Evolutionary conservation across 2,888 invertebrate genomes (phyloP).

Genomic region (Amphipyra berbera): DNA sequence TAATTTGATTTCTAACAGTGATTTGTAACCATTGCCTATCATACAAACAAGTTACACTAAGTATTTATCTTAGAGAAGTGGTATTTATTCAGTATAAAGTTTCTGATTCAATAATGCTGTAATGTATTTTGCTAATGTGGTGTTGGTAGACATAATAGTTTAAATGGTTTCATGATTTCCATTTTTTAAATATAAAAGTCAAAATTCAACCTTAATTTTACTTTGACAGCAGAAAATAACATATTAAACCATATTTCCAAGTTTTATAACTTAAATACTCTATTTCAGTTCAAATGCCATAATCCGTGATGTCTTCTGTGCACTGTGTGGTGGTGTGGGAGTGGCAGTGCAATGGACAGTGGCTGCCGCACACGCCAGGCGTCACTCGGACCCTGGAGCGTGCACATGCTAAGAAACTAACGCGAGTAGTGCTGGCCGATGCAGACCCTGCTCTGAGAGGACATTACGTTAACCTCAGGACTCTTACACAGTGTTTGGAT

Average conservation of each 20-base stretch:
- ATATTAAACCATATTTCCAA: too few relatives aligned
- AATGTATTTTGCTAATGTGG: too few relatives aligned
- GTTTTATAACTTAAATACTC: background rate
- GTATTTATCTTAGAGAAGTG: too few relatives aligned
- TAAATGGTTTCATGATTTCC: too few relatives aligned
- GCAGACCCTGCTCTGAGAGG: constrained; percentile 95
- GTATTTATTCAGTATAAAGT: too few relatives aligned
- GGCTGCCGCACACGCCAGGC: constrained; percentile 96
- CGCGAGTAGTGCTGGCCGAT: constrained; percentile 95
- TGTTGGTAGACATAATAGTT: too few relatives aligned
- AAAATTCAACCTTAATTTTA: too few relatives aligned
- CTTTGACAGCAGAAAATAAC: too few relatives aligned
- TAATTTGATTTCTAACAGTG: background rate
- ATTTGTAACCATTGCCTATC: background rate
- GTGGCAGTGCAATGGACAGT: constrained; percentile 92
- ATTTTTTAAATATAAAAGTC: too few relatives aligned
- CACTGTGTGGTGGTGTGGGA: constrained; percentile 96
- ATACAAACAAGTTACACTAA: too few relatives aligned
- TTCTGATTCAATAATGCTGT: too few relatives aligned
- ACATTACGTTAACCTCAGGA: constrained; percentile 94
- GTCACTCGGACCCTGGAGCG: constrained; percentile 96
- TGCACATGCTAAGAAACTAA: constrained; percentile 95
- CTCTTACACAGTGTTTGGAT: constrained; percentile 93
- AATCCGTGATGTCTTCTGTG: constrained; percentile 86
- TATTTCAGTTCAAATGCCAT: constrained; percentile 48